Evolutionary conservation across 2,113 vertebrate species (phyloP), one percentile per base, ranked within the genome.

Genomic region (Otolemur garnettii): DNA sequence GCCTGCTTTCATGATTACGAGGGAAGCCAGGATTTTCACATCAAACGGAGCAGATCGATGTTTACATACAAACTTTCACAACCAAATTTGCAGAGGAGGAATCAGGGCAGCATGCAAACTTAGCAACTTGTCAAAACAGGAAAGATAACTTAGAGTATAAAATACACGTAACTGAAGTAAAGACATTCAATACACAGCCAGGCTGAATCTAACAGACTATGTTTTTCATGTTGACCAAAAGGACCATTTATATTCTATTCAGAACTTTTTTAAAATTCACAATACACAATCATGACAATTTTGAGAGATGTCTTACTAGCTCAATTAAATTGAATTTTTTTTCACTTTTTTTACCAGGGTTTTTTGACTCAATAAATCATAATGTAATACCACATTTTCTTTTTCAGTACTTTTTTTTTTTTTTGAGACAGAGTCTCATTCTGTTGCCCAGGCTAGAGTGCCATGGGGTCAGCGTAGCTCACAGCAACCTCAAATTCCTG

Each of bases 321-420:
- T 42, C 88, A 78, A 68, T 80, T 72, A 91, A 85, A 72, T 38
- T 28, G 21, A 50, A 60, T 18, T 8, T 62, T 42, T 69, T 92
- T 93, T 93, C 50, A 64, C 22, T 94, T 92, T 68, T 50, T 86
- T 88, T 92, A 77, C 57, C 22, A 78, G 14, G 4, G 8, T 94
- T 93, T 93, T 55, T 83, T 84, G 14, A 81, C n/a, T 83, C 69
- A 92, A 57, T 71, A 82, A 94, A 84, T 86, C 77, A 80, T 80
- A 69, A 35, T 35, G 18, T 38, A 94, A 83, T 95, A 28, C 19
- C 62, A 42, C 60, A 57, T 93, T 94, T 96, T 78, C 30, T 68
- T 96, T 96, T 75, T 66, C 12, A 94, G 22, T 26, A 50, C 45
- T 38, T 38, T 38, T 38, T 38, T 38, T 50, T 50, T 50, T 50